Percentiles rank a stretch among this genome's conserved stretches.
Conservation (phyloP, 1,140 invertebrate species). For the Bombyx mandarina region DNA sequence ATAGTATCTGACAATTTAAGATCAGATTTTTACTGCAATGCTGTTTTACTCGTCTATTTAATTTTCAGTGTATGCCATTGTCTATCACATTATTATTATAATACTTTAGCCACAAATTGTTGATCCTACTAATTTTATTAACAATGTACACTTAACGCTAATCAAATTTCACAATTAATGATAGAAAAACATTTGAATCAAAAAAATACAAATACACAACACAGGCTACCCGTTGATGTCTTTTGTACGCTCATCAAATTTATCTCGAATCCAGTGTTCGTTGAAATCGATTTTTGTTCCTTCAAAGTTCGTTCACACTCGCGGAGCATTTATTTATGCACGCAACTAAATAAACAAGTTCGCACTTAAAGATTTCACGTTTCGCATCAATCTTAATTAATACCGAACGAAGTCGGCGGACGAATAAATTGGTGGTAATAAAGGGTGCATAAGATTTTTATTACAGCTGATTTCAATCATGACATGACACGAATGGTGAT, state of each 20-base stretch:
- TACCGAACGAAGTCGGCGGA: conserved; percentile 30
- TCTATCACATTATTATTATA: too few species aligned
- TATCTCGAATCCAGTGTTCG: conserved; percentile 8
- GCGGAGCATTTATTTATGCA: conserved; percentile 25
- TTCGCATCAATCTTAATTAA: conserved; percentile 61
- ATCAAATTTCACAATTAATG: too few species aligned
- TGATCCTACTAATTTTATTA: too few species aligned
- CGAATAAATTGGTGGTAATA: conserved; percentile 59
- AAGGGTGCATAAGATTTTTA: conserved; percentile 59
- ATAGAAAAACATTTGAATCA: neutral
- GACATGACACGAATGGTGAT: conserved; percentile 47
- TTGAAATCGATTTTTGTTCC: conserved; percentile 15
- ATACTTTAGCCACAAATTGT: too few species aligned
- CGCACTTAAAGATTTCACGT: conserved; percentile 27
- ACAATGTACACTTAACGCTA: too few species aligned
- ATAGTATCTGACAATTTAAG: too few species aligned
- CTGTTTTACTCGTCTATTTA: too few species aligned
- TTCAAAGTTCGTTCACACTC: conserved; percentile 23
- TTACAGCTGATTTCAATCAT: conserved; percentile 57
- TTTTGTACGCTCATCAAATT: conserved; percentile 35
- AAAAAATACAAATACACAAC: neutral
- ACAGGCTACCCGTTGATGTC: conserved; percentile 38
- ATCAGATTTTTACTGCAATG: too few species aligned
- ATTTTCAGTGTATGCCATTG: too few species aligned
- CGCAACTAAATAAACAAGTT: conserved; percentile 28